Percentiles rank a stretch among this genome's conserved stretches.
Evolutionary conservation across 2,113 vertebrate genomes (phyloP).

Genomic region (Hippopotamus amphibius): DNA sequence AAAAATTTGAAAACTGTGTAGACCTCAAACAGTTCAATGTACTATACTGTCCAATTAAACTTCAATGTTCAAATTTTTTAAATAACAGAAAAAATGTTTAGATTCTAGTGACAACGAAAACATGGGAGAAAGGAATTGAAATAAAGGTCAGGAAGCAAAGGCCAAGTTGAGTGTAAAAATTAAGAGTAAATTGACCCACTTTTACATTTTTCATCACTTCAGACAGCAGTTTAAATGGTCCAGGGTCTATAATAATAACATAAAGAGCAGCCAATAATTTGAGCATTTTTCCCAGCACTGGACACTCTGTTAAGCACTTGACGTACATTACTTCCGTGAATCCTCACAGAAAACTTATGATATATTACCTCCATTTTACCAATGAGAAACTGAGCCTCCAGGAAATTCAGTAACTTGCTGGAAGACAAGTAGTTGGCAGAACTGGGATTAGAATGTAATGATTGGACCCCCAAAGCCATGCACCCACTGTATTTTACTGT

Average conservation of each 20-base stretch:
- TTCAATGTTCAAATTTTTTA: neutral
- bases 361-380: neutral
- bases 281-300: neutral
- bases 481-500: neutral
- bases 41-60: neutral
- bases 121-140: neutral
- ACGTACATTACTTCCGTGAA: neutral
- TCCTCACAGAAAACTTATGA: neutral
- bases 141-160: neutral
- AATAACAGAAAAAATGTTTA: neutral
- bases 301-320: neutral
- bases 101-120: constrained; percentile 3
- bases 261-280: neutral
- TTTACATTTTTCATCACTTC: neutral
- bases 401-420: neutral
- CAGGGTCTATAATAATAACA: neutral
- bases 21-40: neutral
- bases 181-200: neutral
- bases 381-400: neutral
- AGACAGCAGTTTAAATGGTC: neutral
- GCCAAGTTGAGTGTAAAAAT: neutral
- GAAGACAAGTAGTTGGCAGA: neutral
- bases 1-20: neutral
- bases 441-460: neutral
- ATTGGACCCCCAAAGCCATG: neutral